Percentiles rank a stretch among this genome's conserved stretches.
Evolutionary conservation across 2,113 vertebrate species (phyloP).

Genomic region (Accipiter cooperii): DNA sequence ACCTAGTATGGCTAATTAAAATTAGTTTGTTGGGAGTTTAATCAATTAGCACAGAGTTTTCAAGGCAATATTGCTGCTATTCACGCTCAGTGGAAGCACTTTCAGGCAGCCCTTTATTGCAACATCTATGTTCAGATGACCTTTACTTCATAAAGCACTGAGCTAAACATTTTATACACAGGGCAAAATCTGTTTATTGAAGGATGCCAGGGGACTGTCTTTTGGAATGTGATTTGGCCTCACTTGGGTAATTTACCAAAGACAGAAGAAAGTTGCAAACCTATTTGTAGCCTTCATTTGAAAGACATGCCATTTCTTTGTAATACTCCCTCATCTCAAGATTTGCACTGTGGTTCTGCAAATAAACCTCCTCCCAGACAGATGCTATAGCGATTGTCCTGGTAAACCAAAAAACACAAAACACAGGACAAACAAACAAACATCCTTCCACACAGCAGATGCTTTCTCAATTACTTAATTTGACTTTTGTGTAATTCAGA

Average conservation of each 20-base stretch:
- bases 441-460: conserved; percentile 54
- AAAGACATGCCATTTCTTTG: conserved; percentile 53
- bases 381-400: conserved; percentile 16
- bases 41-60: conserved; percentile 57
- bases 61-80: conserved; percentile 21
- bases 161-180: conserved; percentile 50
- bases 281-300: conserved; percentile 37
- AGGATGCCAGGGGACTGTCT: conserved; percentile 54
- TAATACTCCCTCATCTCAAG: background rate
- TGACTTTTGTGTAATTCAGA: conserved; percentile 62
- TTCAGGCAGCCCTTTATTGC: conserved; percentile 27
- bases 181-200: conserved; percentile 47
- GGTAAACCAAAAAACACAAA: background rate
- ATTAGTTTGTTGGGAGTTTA: conserved; percentile 42
- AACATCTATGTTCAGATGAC: conserved; percentile 38
- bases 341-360: background rate
- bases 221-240: conserved; percentile 29
- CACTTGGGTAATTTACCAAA: conserved; percentile 53
- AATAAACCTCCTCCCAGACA: conserved; percentile 35
- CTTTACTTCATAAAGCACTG: conserved; percentile 58
- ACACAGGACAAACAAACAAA: conserved; percentile 34
- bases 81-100: conserved; percentile 43
- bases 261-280: conserved; percentile 48
- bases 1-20: conserved; percentile 45
- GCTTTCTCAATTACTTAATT: conserved; percentile 69